Conservation (phyloP, 2,888 invertebrate genomes). For the Drosophila diplacantha region DNA sequence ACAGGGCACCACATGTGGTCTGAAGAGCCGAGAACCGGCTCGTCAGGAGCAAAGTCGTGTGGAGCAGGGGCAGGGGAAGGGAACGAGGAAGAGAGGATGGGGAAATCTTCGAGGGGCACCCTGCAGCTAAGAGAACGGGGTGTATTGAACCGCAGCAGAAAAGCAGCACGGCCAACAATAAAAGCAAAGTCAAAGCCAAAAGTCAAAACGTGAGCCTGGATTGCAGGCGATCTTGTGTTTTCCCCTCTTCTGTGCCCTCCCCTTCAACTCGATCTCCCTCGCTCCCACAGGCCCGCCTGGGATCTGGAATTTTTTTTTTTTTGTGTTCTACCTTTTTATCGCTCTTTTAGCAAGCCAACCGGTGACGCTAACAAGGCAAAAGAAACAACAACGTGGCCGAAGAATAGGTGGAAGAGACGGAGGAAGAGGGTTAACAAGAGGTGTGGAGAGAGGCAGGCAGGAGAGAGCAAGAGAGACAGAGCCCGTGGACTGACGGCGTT, state of each 20-base stretch:
- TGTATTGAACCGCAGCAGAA: conserved; percentile 61
- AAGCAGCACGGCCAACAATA: conserved; percentile 21
- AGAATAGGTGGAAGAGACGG: conserved; percentile 16
- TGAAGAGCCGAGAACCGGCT: conserved; percentile 38
- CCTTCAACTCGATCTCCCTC: background rate
- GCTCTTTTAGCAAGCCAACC: conserved; percentile 66
- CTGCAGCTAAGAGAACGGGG: conserved; percentile 66
- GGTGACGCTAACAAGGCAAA: conserved; percentile 64
- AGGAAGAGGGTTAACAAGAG: conserved; percentile 17
- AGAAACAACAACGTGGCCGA: conserved; percentile 20
- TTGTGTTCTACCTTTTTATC: conserved; percentile 53
- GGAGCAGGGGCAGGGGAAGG: background rate
- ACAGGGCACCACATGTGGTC: conserved; percentile 64
- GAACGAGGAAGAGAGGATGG: conserved; percentile 14
- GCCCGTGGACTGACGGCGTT: conserved; percentile 65
- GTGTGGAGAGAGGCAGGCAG: conserved; percentile 15
- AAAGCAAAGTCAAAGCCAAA: conserved; percentile 59
- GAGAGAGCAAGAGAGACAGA: conserved; percentile 23
- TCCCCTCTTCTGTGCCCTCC: background rate
- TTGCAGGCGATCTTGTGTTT: conserved; percentile 34
- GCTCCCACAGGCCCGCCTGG: conserved; percentile 42
- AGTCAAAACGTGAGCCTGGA: conserved; percentile 72
- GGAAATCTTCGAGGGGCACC: conserved; percentile 55
- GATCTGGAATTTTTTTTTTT: conserved; percentile 22
- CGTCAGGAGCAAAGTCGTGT: conserved; percentile 14